These are phyloP conservation scores for Hephaestus fuliginosus DNA, from an alignment of 2,797 vertebrate species.

Conservation along the genomic window DNA sequence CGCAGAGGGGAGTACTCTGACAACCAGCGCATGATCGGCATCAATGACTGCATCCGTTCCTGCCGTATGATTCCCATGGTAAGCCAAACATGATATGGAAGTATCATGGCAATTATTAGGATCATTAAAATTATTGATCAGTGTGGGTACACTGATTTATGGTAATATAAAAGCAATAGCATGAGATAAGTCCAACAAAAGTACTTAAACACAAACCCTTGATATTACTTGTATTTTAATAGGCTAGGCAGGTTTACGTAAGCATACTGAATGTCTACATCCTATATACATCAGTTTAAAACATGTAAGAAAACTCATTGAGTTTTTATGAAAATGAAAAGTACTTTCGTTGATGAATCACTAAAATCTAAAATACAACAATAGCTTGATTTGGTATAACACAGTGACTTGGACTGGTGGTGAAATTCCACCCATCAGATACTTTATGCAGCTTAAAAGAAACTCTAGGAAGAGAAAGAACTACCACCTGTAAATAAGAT, in stretches of 20 bases:
- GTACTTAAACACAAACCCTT: not conserved
- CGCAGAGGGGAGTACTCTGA: conserved; percentile 77
- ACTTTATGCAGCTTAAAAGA: not conserved
- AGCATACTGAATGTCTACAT: not conserved
- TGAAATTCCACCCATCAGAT: not conserved
- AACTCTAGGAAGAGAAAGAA: not conserved
- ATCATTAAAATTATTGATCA: not conserved
- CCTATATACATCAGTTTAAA: not conserved
- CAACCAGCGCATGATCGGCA: conserved; percentile 79
- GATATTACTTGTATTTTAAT: not conserved
- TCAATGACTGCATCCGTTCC: conserved; percentile 76
- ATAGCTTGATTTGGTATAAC: too few species aligned
- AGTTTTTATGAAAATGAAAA: not conserved
- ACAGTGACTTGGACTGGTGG: too few species aligned
- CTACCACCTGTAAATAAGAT: not conserved
- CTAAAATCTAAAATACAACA: not conserved
- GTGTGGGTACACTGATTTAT: not conserved
- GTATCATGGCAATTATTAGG: not conserved
- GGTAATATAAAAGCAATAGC: too few species aligned
- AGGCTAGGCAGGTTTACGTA: not conserved
- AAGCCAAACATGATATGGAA: conserved; percentile 6
- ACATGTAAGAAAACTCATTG: not conserved
- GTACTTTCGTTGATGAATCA: not conserved
- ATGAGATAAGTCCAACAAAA: not conserved
- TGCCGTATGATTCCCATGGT: conserved; percentile 77